Percentiles rank a stretch among this genome's conserved stretches.
Evolutionary conservation across 2,888 invertebrate genomes (phyloP).

Genomic region (Drosophila paramelanica): DNA sequence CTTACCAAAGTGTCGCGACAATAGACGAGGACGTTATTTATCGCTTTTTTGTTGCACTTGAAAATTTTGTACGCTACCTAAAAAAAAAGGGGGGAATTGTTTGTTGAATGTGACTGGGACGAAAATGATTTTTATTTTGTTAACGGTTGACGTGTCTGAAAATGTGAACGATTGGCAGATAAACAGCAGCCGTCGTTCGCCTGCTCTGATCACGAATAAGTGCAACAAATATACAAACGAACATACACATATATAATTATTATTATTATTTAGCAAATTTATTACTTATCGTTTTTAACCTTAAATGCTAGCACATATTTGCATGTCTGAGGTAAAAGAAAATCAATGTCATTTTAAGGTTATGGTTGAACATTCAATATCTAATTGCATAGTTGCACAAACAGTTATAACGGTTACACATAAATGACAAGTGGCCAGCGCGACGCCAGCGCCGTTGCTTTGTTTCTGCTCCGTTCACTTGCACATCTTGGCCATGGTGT

Average conservation of each 20-base stretch:
- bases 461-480: conserved; percentile 17
- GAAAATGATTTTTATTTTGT: conserved; percentile 41
- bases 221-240: not conserved
- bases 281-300: conserved; percentile 3
- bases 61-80: conserved; percentile 53
- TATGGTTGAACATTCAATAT: not conserved
- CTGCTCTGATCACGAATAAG: conserved; percentile 2
- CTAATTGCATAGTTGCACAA: not conserved
- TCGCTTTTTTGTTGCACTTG: conserved; percentile 43
- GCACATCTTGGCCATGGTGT: conserved; percentile 63
- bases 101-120: conserved; percentile 31
- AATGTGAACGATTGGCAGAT: not conserved
- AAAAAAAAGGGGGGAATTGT: conserved; percentile 27
- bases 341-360: not conserved
- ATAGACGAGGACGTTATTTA: conserved; percentile 8
- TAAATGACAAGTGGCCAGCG: no score
- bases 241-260: not conserved
- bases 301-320: conserved; percentile 14
- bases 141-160: no score
- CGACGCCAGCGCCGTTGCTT: conserved; percentile 25
- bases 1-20: conserved; percentile 13
- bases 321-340: not conserved
- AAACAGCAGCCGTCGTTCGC: not conserved
- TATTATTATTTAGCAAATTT: not conserved
- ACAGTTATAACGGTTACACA: not conserved